Evolutionary conservation across 2,888 invertebrate genomes (phyloP).

Genomic region (Amblyjoppa proteus): DNA sequence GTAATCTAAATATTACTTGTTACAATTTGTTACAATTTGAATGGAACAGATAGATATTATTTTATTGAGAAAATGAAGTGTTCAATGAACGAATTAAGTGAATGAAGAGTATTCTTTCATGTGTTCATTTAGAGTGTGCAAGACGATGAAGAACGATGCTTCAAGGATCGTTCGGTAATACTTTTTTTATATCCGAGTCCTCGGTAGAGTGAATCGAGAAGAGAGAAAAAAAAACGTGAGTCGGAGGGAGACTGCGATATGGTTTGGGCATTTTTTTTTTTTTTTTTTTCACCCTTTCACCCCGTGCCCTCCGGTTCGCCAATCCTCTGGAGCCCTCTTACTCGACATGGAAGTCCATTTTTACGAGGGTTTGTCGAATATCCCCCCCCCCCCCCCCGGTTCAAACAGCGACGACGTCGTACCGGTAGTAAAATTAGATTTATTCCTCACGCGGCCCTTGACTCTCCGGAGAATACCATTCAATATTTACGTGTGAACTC

Average conservation of each 20-base stretch:
- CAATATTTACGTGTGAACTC: constrained; percentile 55
- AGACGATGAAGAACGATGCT: not conserved
- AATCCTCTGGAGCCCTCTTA: not conserved
- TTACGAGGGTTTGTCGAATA: constrained; percentile 68
- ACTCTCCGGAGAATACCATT: constrained; percentile 55
- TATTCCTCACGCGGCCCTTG: constrained; percentile 63
- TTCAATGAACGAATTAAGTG: not conserved
- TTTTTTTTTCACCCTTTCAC: constrained; percentile 27
- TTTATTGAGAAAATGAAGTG: not conserved
- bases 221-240: not conserved
- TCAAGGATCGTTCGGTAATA: constrained; percentile 17
- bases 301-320: constrained; percentile 3
- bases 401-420: constrained; percentile 52
- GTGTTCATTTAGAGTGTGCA: not conserved
- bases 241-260: not conserved
- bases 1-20: too few species aligned
- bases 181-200: constrained; percentile 9
- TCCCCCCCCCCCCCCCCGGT: not conserved
- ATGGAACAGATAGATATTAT: not conserved
- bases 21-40: too few species aligned
- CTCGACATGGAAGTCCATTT: constrained; percentile 60
- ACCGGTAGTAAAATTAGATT: constrained; percentile 67
- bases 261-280: constrained; percentile 61
- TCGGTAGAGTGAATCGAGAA: not conserved
- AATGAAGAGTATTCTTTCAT: not conserved